Evolutionary conservation across 2,113 vertebrate species (phyloP).

Genomic region (Indri indri): DNA sequence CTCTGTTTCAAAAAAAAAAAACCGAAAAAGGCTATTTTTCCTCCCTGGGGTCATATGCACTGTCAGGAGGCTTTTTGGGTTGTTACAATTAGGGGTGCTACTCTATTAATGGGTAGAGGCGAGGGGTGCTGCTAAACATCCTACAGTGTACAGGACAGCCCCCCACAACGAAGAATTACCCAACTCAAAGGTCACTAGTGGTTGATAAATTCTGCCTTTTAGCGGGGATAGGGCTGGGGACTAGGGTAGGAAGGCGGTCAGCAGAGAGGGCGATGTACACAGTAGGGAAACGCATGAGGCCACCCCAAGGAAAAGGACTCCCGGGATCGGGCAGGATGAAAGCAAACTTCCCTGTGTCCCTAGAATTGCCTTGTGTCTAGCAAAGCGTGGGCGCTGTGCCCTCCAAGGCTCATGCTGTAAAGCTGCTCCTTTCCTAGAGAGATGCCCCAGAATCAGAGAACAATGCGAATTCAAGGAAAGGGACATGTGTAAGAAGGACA

Average conservation of each 20-base stretch:
- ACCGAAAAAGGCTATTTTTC: too few species aligned
- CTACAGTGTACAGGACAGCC: background rate
- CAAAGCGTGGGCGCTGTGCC: background rate
- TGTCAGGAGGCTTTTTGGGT: background rate
- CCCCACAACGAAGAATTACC: background rate
- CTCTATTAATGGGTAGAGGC: background rate
- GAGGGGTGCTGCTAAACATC: background rate
- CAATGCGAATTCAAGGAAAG: constrained; percentile 52
- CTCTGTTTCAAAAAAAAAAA: too few species aligned
- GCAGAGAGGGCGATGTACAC: background rate
- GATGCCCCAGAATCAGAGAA: constrained; percentile 56
- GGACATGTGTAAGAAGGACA: background rate
- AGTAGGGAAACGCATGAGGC: background rate
- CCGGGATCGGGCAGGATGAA: background rate
- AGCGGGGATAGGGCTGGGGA: background rate
- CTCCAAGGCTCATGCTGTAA: background rate
- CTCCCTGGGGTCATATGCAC: background rate
- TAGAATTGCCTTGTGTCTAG: background rate
- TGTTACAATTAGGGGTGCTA: background rate
- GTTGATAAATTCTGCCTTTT: background rate
- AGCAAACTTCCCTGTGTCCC: too few species aligned
- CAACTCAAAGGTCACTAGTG: background rate
- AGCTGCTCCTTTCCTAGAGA: constrained; percentile 23
- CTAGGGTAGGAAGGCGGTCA: background rate
- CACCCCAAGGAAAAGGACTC: background rate